These are phyloP conservation scores for Anaspis maculata DNA, from an alignment of 2,888 invertebrate species.

Conservation along the genomic window DNA sequence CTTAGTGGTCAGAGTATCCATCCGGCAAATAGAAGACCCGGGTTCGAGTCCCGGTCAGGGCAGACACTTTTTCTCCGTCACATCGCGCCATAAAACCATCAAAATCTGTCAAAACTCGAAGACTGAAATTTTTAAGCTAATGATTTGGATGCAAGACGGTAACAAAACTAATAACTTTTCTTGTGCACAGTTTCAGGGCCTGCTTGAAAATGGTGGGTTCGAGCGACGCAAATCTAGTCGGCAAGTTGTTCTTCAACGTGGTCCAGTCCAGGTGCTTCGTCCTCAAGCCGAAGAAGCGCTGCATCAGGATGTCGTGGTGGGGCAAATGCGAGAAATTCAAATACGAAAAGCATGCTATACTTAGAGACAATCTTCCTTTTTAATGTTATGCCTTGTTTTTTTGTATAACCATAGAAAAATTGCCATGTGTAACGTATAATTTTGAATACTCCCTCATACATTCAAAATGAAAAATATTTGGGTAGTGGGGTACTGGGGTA, in stretches of 20 bases:
- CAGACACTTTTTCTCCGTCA: no score
- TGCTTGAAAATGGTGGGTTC: slow-evolving; percentile 84
- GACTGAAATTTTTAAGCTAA: not conserved
- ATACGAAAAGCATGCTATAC: slow-evolving; percentile 60
- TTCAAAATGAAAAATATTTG: no score
- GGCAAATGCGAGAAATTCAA: slow-evolving; percentile 67
- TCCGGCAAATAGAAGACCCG: no score
- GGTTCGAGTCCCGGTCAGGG: no score
- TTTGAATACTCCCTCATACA: no score
- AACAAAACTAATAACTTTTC: no score
- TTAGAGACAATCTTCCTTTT: slow-evolving; percentile 67
- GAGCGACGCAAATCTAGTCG: slow-evolving; percentile 81
- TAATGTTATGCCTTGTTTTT: slow-evolving; percentile 28
- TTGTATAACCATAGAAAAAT: slow-evolving; percentile 4
- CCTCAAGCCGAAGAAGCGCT: slow-evolving; percentile 68
- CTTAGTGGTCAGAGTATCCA: no score
- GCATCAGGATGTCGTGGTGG: slow-evolving; percentile 71
- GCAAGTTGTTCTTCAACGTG: slow-evolving; percentile 89
- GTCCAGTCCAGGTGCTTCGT: slow-evolving; percentile 92
- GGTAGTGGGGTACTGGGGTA: no score
- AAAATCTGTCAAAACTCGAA: not conserved
- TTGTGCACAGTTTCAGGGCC: slow-evolving; percentile 77
- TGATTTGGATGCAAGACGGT: no score
- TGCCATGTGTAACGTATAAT: no score
- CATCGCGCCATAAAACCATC: no score